A percentile compares a stretch with the other conserved stretches of the same genome.
Conservation (phyloP, 1,140 invertebrate genomes). For the Drosophila melanica region DNA sequence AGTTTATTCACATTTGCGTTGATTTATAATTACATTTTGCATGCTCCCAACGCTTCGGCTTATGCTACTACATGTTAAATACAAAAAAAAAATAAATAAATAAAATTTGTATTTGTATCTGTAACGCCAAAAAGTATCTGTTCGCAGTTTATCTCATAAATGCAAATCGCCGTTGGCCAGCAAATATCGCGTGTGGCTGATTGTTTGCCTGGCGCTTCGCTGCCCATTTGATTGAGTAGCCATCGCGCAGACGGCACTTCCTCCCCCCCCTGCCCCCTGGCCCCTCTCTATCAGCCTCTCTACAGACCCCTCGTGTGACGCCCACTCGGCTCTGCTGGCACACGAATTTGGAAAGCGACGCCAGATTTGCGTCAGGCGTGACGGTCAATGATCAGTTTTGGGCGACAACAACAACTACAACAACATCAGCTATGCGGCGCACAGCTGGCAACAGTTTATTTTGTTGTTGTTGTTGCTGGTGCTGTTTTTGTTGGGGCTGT, state of each 20-base stretch:
- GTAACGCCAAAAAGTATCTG: conserved; percentile 27
- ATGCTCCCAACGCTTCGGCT: conserved; percentile 25
- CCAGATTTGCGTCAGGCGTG: conserved; percentile 69
- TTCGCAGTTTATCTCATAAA: conserved; percentile 19
- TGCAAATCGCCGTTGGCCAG: conserved; percentile 27
- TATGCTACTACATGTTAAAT: conserved; percentile 27
- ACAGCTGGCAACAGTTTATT: conserved; percentile 33
- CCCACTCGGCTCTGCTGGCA: conserved; percentile 59
- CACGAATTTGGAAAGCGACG: conserved; percentile 73
- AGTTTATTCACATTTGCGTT: conserved; percentile 72
- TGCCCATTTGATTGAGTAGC: conserved; percentile 50
- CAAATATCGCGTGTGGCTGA: conserved; percentile 17
- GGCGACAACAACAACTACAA: conserved; percentile 44
- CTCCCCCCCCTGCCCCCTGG: neutral
- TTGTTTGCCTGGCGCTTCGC: conserved; percentile 39
- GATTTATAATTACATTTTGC: conserved; percentile 74
- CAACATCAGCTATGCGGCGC: conserved; percentile 10
- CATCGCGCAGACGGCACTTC: conserved; percentile 27
- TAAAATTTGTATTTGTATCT: conserved; percentile 19
- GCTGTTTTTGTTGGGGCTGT: neutral
- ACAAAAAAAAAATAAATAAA: conserved; percentile 6
- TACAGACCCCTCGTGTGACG: conserved; percentile 1
- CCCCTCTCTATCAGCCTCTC: too few relatives aligned
- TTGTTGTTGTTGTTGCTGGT: conserved; percentile 11
- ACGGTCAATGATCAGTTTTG: conserved; percentile 79